A percentile compares a stretch with the other conserved stretches of the same genome.
Conservation (phyloP, 2,113 vertebrate species). For the Sardina pilchardus region DNA sequence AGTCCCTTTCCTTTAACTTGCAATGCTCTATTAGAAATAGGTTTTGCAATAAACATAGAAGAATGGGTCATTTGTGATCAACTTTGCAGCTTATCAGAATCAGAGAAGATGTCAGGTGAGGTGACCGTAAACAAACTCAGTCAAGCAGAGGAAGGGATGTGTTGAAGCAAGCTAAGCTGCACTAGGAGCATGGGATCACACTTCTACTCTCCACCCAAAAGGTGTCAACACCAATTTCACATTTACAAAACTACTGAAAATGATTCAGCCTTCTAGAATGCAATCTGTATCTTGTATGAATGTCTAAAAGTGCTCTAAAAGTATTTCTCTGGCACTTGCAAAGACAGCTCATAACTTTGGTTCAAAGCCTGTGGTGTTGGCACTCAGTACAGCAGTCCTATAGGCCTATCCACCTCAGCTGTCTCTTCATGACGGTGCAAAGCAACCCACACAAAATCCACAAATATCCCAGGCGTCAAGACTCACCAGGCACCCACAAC, state of each 20-base stretch:
- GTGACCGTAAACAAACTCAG: constrained; percentile 23
- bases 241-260: not conserved
- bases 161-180: not conserved
- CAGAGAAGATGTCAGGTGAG: not conserved
- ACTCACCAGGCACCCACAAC: not conserved
- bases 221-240: not conserved
- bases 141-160: not conserved
- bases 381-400: constrained; percentile 29
- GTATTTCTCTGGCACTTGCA: constrained; percentile 38
- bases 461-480: constrained; percentile 11
- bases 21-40: not conserved
- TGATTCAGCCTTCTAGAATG: not conserved
- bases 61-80: not conserved
- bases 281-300: not conserved
- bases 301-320: not conserved
- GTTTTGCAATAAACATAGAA: not conserved
- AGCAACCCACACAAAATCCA: constrained; percentile 14
- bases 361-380: constrained; percentile 47
- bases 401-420: not conserved
- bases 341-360: constrained; percentile 44
- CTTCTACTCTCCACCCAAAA: not conserved
- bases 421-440: constrained; percentile 3
- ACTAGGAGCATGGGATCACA: not conserved
- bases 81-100: not conserved
- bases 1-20: not conserved